phyloP scores from a whole-genome alignment of 2,113 vertebrate species.

The Pterophyllum scalare region DNA sequence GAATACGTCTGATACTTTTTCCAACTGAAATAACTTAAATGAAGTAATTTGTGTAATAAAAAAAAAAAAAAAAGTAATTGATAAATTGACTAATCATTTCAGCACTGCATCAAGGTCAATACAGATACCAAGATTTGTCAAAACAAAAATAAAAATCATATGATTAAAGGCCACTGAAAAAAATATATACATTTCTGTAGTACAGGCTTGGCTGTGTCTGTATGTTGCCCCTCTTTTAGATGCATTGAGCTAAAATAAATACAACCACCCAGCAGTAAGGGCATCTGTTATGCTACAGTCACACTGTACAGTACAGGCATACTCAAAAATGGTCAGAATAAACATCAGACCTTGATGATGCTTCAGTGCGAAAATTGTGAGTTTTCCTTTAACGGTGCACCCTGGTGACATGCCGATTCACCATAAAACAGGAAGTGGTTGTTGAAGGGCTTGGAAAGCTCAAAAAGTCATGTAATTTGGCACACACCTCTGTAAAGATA shows the following conservation, averaged over 20 bases:
- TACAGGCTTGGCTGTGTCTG: background rate
- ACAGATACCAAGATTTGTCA: background rate
- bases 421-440: too few species aligned
- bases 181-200: background rate
- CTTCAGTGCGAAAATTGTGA: too few species aligned
- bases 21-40: slow-evolving; percentile 10
- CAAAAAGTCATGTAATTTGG: too few species aligned
- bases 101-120: background rate
- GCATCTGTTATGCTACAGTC: too few species aligned
- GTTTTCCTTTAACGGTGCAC: too few species aligned
- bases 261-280: background rate
- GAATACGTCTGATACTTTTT: background rate
- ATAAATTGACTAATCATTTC: background rate
- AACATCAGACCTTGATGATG: too few species aligned
- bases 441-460: too few species aligned
- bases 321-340: too few species aligned
- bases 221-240: background rate
- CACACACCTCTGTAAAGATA: too few species aligned
- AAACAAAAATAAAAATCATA: background rate
- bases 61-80: background rate
- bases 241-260: background rate
- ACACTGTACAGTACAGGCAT: too few species aligned
- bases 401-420: too few species aligned
- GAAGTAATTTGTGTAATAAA: background rate
- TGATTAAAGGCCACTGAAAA: background rate